A percentile compares a stretch with the other conserved stretches of the same genome.
Conservation (phyloP, 2,113 vertebrate species). For the Aleadryas rufinucha region DNA sequence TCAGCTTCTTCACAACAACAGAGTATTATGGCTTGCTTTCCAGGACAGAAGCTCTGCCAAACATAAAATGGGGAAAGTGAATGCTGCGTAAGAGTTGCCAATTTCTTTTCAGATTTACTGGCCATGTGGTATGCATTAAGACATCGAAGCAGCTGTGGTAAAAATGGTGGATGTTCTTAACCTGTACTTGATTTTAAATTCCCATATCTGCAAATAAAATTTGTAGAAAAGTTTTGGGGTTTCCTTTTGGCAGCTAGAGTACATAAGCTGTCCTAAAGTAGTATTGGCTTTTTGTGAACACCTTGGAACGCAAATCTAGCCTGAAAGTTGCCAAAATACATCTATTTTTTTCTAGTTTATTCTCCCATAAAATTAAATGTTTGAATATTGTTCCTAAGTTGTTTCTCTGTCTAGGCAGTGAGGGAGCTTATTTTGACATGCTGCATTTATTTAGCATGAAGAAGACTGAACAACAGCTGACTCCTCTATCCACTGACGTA, state of each 20-base stretch:
- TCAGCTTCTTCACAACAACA: not conserved
- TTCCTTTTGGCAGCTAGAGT: not conserved
- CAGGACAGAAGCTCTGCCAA: not conserved
- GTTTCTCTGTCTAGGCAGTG: not conserved
- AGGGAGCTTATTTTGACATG: not conserved
- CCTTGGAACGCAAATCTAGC: not conserved
- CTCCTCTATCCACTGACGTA: not conserved
- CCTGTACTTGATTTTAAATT: conserved; percentile 2
- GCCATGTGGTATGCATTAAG: not conserved
- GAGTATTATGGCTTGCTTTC: not conserved
- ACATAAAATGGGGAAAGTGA: not conserved
- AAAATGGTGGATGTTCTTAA: not conserved
- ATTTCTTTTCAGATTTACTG: not conserved
- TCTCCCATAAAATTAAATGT: not conserved
- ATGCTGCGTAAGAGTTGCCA: not conserved
- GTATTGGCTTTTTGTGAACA: not conserved
- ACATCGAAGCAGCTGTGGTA: not conserved
- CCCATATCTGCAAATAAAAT: not conserved
- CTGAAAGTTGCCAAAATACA: not conserved
- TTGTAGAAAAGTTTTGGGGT: not conserved
- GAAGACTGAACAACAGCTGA: not conserved
- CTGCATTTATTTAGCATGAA: not conserved
- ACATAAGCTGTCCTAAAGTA: not conserved
- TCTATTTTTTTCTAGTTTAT: not conserved
- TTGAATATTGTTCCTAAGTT: not conserved